Base-by-base conservation (phyloP, 2,888 invertebrate species). In the Mantis religiosa region DNA sequence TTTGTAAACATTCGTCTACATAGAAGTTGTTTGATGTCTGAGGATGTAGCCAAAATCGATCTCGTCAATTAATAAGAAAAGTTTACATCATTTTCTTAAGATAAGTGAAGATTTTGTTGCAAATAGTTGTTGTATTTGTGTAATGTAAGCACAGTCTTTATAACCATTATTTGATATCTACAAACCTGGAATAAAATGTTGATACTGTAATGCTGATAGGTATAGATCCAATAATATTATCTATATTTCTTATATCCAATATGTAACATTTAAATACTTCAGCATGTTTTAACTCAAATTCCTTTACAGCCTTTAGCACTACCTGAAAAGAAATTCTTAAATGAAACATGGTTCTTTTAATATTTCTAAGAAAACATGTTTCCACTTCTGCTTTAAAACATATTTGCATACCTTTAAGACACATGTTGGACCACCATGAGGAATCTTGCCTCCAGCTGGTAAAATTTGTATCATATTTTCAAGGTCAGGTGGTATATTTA, bases 191-290 rank as follows among this genome's bases (percentile, higher is more conserved):
- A 88, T 90, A 91, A 87, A 91, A 91, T 15, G 92, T 90, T 7
- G 89, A 84, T 25, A 92, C 89, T 6, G 92, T 92, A 25, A 93
- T 90, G 2, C 91, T 91, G 8, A 92, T 88, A 28, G 92, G 92
- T 89, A 92, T 90, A 90, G 92, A 91, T 0, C 92, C 92, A 88
- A 92, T 91, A 7, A 91, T 81, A 41, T 91, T 91, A 15, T 91
- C 90, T 0, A 89, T 88, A 86, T 93, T 92, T 9, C 54, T 27
- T 9, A n/a, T 27, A 47, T 54, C 54, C 15, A 28, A 20, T 14
- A 85, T 85, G 3, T 14, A 25, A 71, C 54, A 71, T 6, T 71
- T 85, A 85, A 47, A 85, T 28, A 47, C 2, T n/a, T 47, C 25
- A 7, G 28, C n/a, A 54, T 85, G 47, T 54, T 15, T 41, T n/a